phyloP scores from a whole-genome alignment of 2,888 invertebrate species.

The Trisateles emortualis region DNA sequence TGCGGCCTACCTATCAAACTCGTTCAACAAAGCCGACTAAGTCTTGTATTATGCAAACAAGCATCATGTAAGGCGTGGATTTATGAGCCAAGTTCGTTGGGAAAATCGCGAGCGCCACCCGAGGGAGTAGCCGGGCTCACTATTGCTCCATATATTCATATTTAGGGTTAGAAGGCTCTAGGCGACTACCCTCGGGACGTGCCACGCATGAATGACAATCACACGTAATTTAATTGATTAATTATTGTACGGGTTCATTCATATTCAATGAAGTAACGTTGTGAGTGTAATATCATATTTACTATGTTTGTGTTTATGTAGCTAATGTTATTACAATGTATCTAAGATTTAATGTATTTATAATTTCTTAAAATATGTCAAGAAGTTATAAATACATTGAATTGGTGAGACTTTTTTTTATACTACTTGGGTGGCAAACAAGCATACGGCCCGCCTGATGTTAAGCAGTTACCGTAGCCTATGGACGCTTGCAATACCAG shows the following conservation, averaged over 20 bases:
- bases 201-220: conserved; percentile 58
- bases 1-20: conserved; percentile 77
- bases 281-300: conserved; percentile 2
- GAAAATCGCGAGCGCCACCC: conserved; percentile 74
- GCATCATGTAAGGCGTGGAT: conserved; percentile 86
- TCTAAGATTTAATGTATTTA: too few relatives aligned
- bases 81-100: conserved; percentile 83
- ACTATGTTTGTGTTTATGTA: background rate
- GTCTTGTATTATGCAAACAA: conserved; percentile 86
- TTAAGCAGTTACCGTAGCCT: too few relatives aligned
- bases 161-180: conserved; percentile 64
- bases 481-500: too few relatives aligned
- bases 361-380: too few relatives aligned
- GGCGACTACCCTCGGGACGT: conserved; percentile 44
- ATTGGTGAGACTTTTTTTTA: too few relatives aligned
- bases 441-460: too few relatives aligned
- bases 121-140: conserved; percentile 66
- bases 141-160: conserved; percentile 80
- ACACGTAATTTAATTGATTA: conserved; percentile 56
- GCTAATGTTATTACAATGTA: too few relatives aligned
- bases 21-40: conserved; percentile 78
- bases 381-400: too few relatives aligned
- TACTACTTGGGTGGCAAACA: too few relatives aligned
- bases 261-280: conserved; percentile 20
- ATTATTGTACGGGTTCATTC: conserved; percentile 33